Evolutionary conservation across 92 coral and sea anemone species (phyloP), one percentile per base, ranked within the genome.

Genomic region (Phenganax stokvisi): DNA sequence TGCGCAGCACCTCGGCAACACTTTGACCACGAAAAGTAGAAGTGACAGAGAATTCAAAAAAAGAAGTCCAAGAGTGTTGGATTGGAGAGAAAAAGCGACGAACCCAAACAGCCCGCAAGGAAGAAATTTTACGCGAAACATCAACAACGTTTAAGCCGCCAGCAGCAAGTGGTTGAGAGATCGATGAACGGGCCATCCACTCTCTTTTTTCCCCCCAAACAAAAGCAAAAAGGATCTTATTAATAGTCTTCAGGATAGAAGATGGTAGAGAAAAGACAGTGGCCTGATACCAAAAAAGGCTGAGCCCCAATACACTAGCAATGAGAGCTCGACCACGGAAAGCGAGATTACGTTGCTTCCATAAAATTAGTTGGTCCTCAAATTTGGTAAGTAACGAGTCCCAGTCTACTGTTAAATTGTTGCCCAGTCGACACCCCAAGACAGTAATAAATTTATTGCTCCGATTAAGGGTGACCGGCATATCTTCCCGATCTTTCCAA

Each of bases 231-330:
- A 76, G 16, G 9, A 81, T 7, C 3, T 61, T 8, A 2, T 30
- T 67, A 12, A 85, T n/a, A 9, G 25, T 17, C 0, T 15, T 0
- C 0, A 52, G 6, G 2, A 64, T 76, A 55, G 59, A 57, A 0
- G 17, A 0, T 0, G 90, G 90, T 76, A 88, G 70, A 57, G 1
- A 47, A 1, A 71, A 52, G 6, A 88, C 30, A 0, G 90, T 54
- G 0, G 88, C 88, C 30, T 76, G 84, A 57, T 87, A 87, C 90
- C 85, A 84, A 0, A 87, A 61, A 0, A 61, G 51, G 9, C 79
- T 78, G 0, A 84, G 68, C 7, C 77, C 85, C 5, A 84, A 68
- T 0, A 85, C 80, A 51, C 80, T 81, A 6, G 73, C 30, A 2
- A 88, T 57, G 0, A 85, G 58, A 4, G 6, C 29, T 9, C 10